phyloP scores from a whole-genome alignment of 1,140 invertebrate species.

The Drosophila obscura region DNA sequence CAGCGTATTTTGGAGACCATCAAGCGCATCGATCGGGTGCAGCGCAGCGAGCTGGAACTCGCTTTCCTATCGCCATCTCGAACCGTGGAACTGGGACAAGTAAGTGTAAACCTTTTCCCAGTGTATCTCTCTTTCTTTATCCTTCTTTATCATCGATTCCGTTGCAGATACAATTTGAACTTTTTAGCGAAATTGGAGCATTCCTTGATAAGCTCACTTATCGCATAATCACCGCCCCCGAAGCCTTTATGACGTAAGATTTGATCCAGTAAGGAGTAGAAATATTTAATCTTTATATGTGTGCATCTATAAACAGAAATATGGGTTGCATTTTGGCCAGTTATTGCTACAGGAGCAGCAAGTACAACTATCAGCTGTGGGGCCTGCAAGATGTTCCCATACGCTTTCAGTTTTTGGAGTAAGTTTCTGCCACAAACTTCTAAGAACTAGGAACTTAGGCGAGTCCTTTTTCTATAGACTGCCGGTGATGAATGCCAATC shows the following conservation, averaged over 20 bases:
- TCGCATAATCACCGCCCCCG: constrained; percentile 53
- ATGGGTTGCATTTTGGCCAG: constrained; percentile 27
- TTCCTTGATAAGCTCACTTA: constrained; percentile 67
- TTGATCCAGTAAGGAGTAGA: too few relatives aligned
- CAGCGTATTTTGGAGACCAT: constrained; percentile 30
- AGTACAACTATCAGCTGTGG: constrained; percentile 68
- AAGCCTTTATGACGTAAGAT: constrained; percentile 64
- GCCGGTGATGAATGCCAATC: constrained; percentile 49
- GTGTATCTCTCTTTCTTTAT: background rate
- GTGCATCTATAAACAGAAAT: constrained; percentile 16
- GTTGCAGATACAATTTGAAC: constrained; percentile 38
- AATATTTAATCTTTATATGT: background rate
- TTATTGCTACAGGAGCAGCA: constrained; percentile 52
- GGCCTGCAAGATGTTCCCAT: constrained; percentile 65
- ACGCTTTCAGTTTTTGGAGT: constrained; percentile 58
- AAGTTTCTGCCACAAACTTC: background rate
- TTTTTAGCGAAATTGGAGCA: constrained; percentile 37
- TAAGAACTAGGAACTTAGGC: background rate
- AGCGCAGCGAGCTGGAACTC: constrained; percentile 35
- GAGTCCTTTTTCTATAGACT: constrained; percentile 23
- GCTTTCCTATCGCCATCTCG: background rate
- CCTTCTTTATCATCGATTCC: too few relatives aligned
- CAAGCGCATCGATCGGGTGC: constrained; percentile 22
- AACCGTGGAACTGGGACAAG: constrained; percentile 22
- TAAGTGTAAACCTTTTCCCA: background rate